Percentiles rank a stretch among this genome's conserved stretches.
Conservation (phyloP, 2,113 vertebrate genomes). For the Cebus imitator region DNA sequence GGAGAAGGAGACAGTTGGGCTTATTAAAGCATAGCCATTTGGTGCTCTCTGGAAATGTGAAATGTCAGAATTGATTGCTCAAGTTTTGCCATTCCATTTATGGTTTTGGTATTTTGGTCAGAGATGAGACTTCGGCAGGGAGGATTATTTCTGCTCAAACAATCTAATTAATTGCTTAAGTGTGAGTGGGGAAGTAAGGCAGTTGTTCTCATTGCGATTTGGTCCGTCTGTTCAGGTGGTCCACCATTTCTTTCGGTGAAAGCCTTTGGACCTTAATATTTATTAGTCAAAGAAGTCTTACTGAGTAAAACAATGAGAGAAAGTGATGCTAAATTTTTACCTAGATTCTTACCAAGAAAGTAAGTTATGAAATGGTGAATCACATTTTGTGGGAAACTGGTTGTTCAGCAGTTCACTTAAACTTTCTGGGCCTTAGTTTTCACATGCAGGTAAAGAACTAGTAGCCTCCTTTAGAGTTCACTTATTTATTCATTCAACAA, state of each 20-base stretch:
- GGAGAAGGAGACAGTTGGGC: constrained; percentile 4
- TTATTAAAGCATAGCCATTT: constrained; percentile 15
- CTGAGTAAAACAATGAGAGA: background rate
- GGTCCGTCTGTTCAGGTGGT: background rate
- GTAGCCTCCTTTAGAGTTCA: background rate
- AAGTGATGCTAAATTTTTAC: background rate
- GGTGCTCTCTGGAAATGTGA: constrained; percentile 24
- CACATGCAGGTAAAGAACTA: background rate
- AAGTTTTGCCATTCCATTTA: constrained; percentile 22
- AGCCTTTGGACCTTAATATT: background rate
- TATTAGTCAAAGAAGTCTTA: background rate
- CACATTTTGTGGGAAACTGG: background rate
- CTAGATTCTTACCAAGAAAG: background rate
- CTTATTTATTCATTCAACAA: background rate
- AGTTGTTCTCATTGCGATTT: background rate
- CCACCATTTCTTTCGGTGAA: constrained; percentile 3
- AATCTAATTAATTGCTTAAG: constrained; percentile 60
- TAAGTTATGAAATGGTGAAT: background rate
- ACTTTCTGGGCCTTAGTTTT: background rate
- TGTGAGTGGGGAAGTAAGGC: background rate
- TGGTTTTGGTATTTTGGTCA: constrained; percentile 50
- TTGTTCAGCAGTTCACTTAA: background rate
- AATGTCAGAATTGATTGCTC: constrained; percentile 49
- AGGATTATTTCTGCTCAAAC: constrained; percentile 65
- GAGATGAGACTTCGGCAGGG: background rate